Conservation (phyloP, 64 coral and sea anemone genomes). For the Pachyseris speciosa region DNA sequence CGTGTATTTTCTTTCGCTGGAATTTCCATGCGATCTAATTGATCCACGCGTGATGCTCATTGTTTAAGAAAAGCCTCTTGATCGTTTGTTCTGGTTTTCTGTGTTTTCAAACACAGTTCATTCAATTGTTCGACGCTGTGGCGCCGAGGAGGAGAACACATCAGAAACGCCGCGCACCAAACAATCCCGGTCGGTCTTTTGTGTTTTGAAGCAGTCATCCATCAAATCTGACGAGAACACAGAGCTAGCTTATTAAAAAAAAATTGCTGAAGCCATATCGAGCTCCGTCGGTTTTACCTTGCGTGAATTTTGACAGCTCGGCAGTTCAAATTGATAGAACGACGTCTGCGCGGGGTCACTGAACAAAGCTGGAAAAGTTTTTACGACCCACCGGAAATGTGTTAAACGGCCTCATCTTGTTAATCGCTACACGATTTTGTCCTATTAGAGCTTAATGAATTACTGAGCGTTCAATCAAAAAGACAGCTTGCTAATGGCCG, state of each 20-base stretch:
- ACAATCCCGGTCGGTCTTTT: conserved; percentile 3
- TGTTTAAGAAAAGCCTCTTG: not conserved
- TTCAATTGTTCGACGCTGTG: not conserved
- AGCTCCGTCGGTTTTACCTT: not conserved
- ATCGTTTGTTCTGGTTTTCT: conserved; percentile 8
- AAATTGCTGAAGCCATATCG: not conserved
- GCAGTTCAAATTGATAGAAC: not conserved
- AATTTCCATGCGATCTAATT: not conserved
- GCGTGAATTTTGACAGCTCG: not conserved
- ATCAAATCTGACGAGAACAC: not conserved
- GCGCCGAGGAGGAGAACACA: not conserved
- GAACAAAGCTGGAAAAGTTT: not conserved
- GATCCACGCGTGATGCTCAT: not conserved
- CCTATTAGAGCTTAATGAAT: conserved; percentile 38
- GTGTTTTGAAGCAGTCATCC: conserved; percentile 1
- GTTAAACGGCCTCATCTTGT: conserved; percentile 2
- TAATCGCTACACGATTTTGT: conserved; percentile 17
- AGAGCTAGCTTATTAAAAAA: not conserved
- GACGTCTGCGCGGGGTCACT: not conserved
- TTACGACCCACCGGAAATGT: not conserved
- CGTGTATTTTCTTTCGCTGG: not conserved
- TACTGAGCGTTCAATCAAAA: not conserved
- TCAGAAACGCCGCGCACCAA: not conserved
- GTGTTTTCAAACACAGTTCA: conserved; percentile 9
- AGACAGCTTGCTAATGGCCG: conserved; percentile 4